Conservation (phyloP, 2,888 invertebrate genomes). For the Volucella inanis region DNA sequence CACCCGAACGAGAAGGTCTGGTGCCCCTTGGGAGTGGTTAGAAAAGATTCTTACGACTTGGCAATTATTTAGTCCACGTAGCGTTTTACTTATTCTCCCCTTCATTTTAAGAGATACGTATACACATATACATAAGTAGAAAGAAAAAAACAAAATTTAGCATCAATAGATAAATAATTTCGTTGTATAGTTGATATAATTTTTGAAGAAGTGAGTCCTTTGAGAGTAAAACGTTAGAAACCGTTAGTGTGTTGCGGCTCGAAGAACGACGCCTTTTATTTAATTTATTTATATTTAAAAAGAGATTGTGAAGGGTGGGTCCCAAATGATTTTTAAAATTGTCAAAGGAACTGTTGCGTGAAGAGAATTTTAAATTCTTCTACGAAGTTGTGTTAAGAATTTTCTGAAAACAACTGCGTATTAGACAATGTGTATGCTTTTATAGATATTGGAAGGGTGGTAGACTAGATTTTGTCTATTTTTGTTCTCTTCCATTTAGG, state of each 20-base stretch:
- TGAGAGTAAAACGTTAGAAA: conserved; percentile 33
- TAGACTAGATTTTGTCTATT: conserved; percentile 19
- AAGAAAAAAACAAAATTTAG: conserved; percentile 32
- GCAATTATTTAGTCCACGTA: conserved; percentile 65
- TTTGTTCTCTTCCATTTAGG: neutral
- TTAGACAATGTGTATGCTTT: neutral
- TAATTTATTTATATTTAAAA: conserved; percentile 57
- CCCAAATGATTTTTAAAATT: conserved; percentile 61
- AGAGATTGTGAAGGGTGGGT: conserved; percentile 14
- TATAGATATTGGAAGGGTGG: neutral
- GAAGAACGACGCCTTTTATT: conserved; percentile 21
- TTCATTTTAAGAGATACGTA: neutral
- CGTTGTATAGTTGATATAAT: conserved; percentile 27
- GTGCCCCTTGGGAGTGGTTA: conserved; percentile 47
- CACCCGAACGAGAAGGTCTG: neutral
- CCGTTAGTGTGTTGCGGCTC: neutral
- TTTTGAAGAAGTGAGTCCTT: conserved; percentile 43
- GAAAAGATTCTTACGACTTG: conserved; percentile 49
- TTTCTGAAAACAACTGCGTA: neutral
- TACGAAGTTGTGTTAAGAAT: conserved; percentile 3
- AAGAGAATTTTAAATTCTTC: conserved; percentile 49
- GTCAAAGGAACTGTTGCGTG: conserved; percentile 62
- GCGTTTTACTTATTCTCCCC: conserved; percentile 30
- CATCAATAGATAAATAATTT: conserved; percentile 65
- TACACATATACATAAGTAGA: neutral